phyloP scores from a whole-genome alignment of 2,888 invertebrate species.

The Nasonovia ribisnigri region DNA sequence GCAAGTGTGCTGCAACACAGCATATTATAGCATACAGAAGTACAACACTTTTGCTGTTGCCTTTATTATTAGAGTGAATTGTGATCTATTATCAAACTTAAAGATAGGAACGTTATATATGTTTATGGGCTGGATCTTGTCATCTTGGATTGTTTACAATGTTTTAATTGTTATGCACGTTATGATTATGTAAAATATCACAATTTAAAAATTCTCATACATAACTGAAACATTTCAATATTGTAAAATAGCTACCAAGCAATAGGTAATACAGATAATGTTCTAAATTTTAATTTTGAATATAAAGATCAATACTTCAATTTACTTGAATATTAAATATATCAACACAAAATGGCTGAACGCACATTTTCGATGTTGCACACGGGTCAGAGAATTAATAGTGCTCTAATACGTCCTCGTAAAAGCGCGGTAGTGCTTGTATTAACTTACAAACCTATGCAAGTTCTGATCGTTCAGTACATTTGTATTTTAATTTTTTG shows the following conservation, averaged over 20 bases:
- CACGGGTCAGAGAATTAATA: background rate
- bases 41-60: background rate
- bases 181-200: background rate
- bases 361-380: background rate
- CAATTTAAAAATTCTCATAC: background rate
- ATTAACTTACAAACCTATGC: background rate
- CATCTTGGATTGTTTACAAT: background rate
- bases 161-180: background rate
- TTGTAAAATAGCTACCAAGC: background rate
- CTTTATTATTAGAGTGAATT: background rate
- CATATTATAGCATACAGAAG: background rate
- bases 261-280: background rate
- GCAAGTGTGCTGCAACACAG: no score
- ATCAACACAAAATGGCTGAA: background rate
- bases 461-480: background rate
- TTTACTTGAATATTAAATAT: background rate
- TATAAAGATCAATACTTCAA: background rate
- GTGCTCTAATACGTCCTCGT: background rate
- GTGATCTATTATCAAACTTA: background rate
- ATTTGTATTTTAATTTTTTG: background rate
- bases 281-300: background rate
- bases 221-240: background rate
- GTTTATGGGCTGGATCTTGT: background rate
- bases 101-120: background rate
- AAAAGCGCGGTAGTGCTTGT: background rate